phyloP scores from a whole-genome alignment of 2,113 vertebrate species.

The Naja naja region DNA sequence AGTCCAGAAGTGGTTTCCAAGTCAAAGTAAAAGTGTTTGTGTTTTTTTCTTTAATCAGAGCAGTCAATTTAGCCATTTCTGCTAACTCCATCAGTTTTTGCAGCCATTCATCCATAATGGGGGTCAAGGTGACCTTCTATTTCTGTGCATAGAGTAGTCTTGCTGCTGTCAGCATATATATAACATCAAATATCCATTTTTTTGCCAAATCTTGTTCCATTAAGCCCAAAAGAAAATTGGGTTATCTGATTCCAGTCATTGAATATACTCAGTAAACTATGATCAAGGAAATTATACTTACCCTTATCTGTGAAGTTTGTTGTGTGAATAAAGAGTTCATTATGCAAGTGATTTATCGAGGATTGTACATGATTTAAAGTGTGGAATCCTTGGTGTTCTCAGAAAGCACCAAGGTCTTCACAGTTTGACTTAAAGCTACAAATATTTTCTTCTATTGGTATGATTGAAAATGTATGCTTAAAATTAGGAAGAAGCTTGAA shows the following conservation, averaged over 20 bases:
- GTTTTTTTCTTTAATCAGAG: too few species aligned
- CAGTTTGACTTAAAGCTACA: not conserved
- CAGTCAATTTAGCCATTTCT: too few species aligned
- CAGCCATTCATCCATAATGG: too few species aligned
- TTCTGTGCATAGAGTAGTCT: too few species aligned
- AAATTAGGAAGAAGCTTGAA: slow-evolving; percentile 9
- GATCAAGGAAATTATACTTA: not conserved
- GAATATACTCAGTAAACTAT: not conserved
- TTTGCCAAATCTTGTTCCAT: too few species aligned
- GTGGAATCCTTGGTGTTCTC: not conserved
- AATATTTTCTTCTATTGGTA: not conserved
- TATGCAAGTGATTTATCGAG: not conserved
- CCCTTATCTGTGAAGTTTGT: not conserved
- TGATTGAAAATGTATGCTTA: slow-evolving; percentile 18
- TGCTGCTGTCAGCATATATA: too few species aligned
- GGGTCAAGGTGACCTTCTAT: too few species aligned
- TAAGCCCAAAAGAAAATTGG: not conserved
- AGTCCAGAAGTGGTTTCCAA: too few species aligned
- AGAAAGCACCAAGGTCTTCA: not conserved
- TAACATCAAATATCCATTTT: too few species aligned
- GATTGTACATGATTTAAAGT: not conserved
- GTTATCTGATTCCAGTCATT: not conserved
- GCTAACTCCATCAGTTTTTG: too few species aligned
- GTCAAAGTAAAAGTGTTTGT: too few species aligned
- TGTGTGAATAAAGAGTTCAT: not conserved